Percentiles rank a stretch among this genome's conserved stretches.
phyloP scores from a whole-genome alignment of 2,888 invertebrate species.

The Rhyacophila evoluta region DNA sequence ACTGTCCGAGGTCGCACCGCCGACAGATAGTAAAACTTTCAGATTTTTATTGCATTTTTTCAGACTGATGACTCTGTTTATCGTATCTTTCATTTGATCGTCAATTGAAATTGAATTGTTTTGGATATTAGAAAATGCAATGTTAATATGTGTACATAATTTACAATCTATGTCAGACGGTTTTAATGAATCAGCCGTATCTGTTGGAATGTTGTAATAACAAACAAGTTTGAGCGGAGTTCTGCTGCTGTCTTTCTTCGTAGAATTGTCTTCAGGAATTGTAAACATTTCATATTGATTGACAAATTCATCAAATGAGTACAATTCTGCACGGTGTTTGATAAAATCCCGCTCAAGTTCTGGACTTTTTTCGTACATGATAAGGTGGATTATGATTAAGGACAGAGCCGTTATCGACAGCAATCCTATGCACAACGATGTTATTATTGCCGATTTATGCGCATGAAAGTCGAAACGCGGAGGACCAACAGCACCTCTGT shows the following conservation, averaged over 20 bases:
- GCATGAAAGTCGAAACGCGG: neutral
- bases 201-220: slow-evolving; percentile 75
- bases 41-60: slow-evolving; percentile 74
- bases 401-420: neutral
- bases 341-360: neutral
- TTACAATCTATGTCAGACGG: slow-evolving; percentile 67
- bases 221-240: slow-evolving; percentile 69
- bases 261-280: neutral
- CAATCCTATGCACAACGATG: neutral
- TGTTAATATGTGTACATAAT: slow-evolving; percentile 86
- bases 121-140: slow-evolving; percentile 78
- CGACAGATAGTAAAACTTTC: slow-evolving; percentile 83
- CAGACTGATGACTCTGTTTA: slow-evolving; percentile 66
- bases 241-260: neutral
- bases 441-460: neutral
- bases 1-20: slow-evolving; percentile 71
- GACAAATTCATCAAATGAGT: slow-evolving; percentile 44
- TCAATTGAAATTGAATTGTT: slow-evolving; percentile 73
- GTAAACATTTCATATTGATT: slow-evolving; percentile 17
- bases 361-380: neutral
- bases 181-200: slow-evolving; percentile 56
- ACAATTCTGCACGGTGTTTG: slow-evolving; percentile 38
- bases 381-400: neutral
- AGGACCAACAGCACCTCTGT: neutral
- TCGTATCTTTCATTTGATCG: slow-evolving; percentile 60